phyloP scores from a whole-genome alignment of 2,888 invertebrate genomes.

The Ormyrus labotus region DNA sequence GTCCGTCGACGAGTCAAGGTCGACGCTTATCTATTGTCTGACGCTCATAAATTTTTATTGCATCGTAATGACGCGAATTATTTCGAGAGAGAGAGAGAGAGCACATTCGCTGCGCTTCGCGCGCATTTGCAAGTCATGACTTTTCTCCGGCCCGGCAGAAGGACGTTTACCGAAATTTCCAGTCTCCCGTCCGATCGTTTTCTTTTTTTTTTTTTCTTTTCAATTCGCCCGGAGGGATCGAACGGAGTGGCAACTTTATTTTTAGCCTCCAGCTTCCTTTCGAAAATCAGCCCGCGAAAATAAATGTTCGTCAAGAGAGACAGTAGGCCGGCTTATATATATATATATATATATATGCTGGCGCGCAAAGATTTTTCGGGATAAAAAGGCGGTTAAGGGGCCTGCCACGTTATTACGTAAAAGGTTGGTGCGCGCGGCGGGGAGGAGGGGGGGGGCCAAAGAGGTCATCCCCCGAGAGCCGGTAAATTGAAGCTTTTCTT shows the following conservation, averaged over 20 bases:
- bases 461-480: conserved; percentile 51
- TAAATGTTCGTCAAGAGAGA: conserved; percentile 37
- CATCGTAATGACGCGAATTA: conserved; percentile 48
- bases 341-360: neutral
- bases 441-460: conserved; percentile 9
- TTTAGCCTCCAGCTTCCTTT: too few relatives aligned
- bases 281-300: neutral
- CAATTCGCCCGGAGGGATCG: too few relatives aligned
- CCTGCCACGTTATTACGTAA: conserved; percentile 49
- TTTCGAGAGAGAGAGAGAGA: conserved; percentile 21
- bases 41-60: conserved; percentile 53
- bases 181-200: neutral
- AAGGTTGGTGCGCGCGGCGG: conserved; percentile 1
- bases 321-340: neutral
- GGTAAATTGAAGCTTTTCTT: conserved; percentile 45
- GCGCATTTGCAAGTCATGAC: conserved; percentile 39
- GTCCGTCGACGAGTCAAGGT: conserved; percentile 45
- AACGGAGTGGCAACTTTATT: too few relatives aligned
- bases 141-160: conserved; percentile 10
- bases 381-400: conserved; percentile 57
- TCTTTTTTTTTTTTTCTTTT: too few relatives aligned
- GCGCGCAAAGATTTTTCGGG: conserved; percentile 42
- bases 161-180: conserved; percentile 4
- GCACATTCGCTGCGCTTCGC: conserved; percentile 11
- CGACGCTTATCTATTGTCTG: conserved; percentile 48